Evolutionary conservation across 2,888 invertebrate genomes (phyloP).

Genomic region (Limnephilus rhombicus): DNA sequence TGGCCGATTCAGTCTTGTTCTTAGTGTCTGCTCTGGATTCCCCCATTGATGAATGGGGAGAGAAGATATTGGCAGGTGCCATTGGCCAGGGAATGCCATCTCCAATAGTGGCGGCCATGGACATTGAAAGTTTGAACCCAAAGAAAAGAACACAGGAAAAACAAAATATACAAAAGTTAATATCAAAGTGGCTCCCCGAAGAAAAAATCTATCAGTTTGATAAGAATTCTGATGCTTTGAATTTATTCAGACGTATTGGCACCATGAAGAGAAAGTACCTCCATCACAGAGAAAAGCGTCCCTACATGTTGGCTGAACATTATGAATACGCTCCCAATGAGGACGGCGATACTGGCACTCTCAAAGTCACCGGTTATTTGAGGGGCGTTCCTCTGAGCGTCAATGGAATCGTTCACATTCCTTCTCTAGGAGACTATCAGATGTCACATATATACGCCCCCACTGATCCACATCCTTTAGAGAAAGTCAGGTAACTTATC

Average conservation of each 20-base stretch:
- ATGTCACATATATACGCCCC: slow-evolving; percentile 87
- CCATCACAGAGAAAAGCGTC: slow-evolving; percentile 86
- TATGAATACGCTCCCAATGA: slow-evolving; percentile 80
- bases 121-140: slow-evolving; percentile 84
- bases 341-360: slow-evolving; percentile 78
- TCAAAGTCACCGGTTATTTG: slow-evolving; percentile 92
- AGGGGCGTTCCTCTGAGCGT: slow-evolving; percentile 90
- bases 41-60: slow-evolving; percentile 88
- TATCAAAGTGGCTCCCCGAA: slow-evolving; percentile 87
- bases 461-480: slow-evolving; percentile 83
- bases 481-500: slow-evolving; percentile 74
- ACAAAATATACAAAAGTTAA: slow-evolving; percentile 80
- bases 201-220: slow-evolving; percentile 90
- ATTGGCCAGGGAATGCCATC: slow-evolving; percentile 91
- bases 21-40: slow-evolving; percentile 86
- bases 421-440: slow-evolving; percentile 96
- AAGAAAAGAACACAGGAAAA: slow-evolving; percentile 86
- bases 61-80: slow-evolving; percentile 85
- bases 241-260: slow-evolving; percentile 83
- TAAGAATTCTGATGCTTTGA: slow-evolving; percentile 85
- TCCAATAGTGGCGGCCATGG: slow-evolving; percentile 85
- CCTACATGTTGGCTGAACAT: slow-evolving; percentile 91
- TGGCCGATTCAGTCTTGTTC: slow-evolving; percentile 91
- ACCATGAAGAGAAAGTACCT: slow-evolving; percentile 88
- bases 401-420: slow-evolving; percentile 93